Base-by-base conservation (phyloP, 1,140 invertebrate species). In the Ptiloglossa arizonensis region DNA sequence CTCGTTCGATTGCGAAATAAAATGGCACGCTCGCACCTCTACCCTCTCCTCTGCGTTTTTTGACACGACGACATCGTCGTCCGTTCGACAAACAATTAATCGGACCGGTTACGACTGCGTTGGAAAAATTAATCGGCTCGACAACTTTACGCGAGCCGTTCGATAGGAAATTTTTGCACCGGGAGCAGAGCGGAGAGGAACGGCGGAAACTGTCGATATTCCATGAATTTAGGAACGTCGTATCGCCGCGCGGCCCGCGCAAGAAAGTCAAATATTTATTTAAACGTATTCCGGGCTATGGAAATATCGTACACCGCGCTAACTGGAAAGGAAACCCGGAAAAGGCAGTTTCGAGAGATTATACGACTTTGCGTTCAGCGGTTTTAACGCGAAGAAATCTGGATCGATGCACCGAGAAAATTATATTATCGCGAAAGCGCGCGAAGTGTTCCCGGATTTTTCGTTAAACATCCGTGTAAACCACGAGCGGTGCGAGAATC, bases 21-120 rank as follows among this genome's bases (percentile, higher is more conserved):
- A 69, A 24, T 15, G 0, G 8, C 11, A 5, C 11, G 27, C 17
- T 17, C 15, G 5, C 29, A 29, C 48, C n/a, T 4, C 56, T n/a
- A n/a, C n/a, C n/a, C n/a, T n/a, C n/a, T n/a, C n/a, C n/a, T n/a
- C n/a, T n/a, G 59, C 48, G 9, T 66, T 67, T n/a, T n/a, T n/a
- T 74, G 35, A 74, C 35, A 19, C 24, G 5, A 5, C 5, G 0
- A 2, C 22, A 1, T 2, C 8, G 44, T 29, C 32, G 73, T 76
- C 69, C 41, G 48, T 69, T 50, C 73, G 50, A 60, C 64, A 69
- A 76, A 76, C 69, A 68, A 68, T 27, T 68, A 50, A 60, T 76
- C 64, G 50, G 66, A 69, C 50, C 15, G 9, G 0, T n/a, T n/a
- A n/a, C 19, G 24, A 19, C 57, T 27, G 38, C 8, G 29, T 17